Conservation (phyloP, 1,140 invertebrate genomes). For the Parapsyche elsis region DNA sequence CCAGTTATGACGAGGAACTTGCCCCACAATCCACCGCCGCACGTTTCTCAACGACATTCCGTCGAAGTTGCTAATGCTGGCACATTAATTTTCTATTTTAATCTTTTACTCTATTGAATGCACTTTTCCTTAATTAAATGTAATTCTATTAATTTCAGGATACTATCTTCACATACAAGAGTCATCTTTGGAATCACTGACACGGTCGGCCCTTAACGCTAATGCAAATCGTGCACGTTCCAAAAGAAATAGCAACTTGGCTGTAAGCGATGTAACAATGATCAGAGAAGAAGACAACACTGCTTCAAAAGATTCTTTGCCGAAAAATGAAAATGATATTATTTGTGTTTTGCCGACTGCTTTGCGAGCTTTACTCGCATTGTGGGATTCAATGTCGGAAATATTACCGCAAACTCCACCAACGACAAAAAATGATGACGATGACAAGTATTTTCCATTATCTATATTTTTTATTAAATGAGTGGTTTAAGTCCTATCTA, state of each 20-base stretch:
- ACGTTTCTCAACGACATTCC: constrained; percentile 82
- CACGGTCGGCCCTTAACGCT: constrained; percentile 77
- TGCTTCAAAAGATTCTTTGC: constrained; percentile 58
- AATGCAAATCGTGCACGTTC: constrained; percentile 74
- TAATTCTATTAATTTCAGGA: constrained; percentile 58
- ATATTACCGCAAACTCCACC: constrained; percentile 9
- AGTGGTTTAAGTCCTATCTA: neutral
- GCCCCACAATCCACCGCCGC: constrained; percentile 67
- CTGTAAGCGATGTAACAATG: constrained; percentile 53
- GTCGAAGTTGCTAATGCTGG: constrained; percentile 85
- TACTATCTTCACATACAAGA: constrained; percentile 83
- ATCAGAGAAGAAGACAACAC: constrained; percentile 71
- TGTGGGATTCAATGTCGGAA: constrained; percentile 90
- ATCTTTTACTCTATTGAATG: neutral
- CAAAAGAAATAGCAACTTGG: constrained; percentile 61
- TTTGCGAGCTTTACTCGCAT: constrained; percentile 80
- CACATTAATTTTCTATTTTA: constrained; percentile 39
- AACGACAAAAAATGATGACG: constrained; percentile 28
- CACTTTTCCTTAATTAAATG: constrained; percentile 22
- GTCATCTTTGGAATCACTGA: constrained; percentile 79
- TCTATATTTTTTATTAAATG: neutral
- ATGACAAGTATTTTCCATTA: constrained; percentile 6
- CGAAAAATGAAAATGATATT: constrained; percentile 59
- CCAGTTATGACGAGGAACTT: constrained; percentile 72
- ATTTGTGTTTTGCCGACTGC: constrained; percentile 85